Percentiles rank a stretch among this genome's conserved stretches.
These are phyloP conservation scores for Mya arenaria DNA, from an alignment of 1,140 invertebrate genomes.

Conservation along the genomic window DNA sequence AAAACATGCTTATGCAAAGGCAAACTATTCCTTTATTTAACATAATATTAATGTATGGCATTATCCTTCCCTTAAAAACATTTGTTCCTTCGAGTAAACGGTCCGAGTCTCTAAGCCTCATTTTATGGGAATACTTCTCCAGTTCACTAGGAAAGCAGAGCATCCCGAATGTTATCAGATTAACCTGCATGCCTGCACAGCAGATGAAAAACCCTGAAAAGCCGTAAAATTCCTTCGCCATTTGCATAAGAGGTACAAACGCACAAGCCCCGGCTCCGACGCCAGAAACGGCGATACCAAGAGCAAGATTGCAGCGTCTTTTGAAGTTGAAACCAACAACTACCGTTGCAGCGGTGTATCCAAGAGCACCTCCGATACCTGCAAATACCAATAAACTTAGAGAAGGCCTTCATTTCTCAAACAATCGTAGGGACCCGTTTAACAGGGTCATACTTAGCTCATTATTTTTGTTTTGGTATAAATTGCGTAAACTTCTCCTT, in stretches of 20 bases:
- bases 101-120: no score
- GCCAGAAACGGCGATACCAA: conserved; percentile 37
- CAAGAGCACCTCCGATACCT: conserved; percentile 46
- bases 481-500: no score
- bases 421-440: no score
- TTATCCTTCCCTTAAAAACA: no score
- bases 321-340: conserved; percentile 43
- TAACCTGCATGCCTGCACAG: conserved; percentile 18
- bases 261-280: conserved; percentile 35
- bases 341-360: conserved; percentile 43
- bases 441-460: no score
- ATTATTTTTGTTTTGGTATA: no score
- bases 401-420: no score
- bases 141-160: conserved; percentile 36
- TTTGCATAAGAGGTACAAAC: conserved; percentile 28
- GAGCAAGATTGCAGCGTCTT: conserved; percentile 10
- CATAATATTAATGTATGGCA: neutral
- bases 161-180: conserved; percentile 36
- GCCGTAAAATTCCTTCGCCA: conserved; percentile 36
- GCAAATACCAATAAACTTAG: conserved; percentile 13
- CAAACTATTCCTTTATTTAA: conserved; percentile 17
- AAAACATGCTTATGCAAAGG: conserved; percentile 3
- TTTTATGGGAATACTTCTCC: conserved; percentile 30
- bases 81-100: no score
- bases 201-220: conserved; percentile 42